Conservation (phyloP, 2,888 invertebrate species). For the Dicyrtoma fusca region DNA sequence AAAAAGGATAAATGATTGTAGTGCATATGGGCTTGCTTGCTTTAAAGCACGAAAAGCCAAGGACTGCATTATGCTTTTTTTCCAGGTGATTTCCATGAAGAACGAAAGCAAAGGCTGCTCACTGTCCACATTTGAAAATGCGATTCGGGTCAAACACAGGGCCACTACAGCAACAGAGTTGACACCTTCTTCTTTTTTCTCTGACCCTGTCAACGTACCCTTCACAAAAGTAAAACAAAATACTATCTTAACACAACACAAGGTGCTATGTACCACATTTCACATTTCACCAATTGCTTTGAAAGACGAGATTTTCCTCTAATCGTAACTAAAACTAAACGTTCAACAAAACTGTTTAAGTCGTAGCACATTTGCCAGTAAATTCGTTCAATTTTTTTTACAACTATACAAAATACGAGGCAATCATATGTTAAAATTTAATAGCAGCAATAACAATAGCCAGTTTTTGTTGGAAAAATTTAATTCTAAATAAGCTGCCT, state of each 20-base stretch:
- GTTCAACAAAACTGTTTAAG: no score
- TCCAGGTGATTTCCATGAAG: slow-evolving; percentile 64
- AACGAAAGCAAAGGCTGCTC: slow-evolving; percentile 65
- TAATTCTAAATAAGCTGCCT: no score
- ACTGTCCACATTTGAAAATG: slow-evolving; percentile 63
- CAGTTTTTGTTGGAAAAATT: no score
- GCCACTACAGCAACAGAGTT: slow-evolving; percentile 67
- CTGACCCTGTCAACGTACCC: slow-evolving; percentile 60
- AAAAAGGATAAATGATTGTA: slow-evolving; percentile 43
- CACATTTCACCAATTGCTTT: no score
- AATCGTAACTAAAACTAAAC: no score
- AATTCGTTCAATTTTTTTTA: no score
- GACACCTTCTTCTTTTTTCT: slow-evolving; percentile 65
- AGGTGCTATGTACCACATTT: neutral
- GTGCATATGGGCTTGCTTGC: slow-evolving; percentile 36
- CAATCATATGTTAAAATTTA: no score
- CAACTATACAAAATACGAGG: no score
- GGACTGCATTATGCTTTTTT: slow-evolving; percentile 60
- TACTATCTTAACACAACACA: neutral
- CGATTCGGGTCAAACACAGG: slow-evolving; percentile 64
- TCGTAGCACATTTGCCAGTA: no score
- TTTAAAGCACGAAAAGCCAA: slow-evolving; percentile 43
- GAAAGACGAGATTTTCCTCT: no score
- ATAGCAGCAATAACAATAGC: no score
- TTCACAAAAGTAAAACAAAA: slow-evolving; percentile 18